Conservation (phyloP, 2,888 invertebrate genomes). For the Margaritifera margaritifera region DNA sequence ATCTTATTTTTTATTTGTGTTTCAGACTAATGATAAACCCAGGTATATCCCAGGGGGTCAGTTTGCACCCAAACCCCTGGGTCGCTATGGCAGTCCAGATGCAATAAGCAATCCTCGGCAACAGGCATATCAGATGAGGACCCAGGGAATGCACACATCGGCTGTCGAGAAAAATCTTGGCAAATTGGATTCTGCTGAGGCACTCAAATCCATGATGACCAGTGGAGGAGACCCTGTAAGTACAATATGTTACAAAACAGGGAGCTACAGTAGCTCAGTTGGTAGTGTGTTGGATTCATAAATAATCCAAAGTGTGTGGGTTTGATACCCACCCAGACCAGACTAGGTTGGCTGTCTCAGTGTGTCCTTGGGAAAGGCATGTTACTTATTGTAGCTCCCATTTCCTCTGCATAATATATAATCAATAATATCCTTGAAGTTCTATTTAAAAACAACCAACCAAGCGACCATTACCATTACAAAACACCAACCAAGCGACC, state of each 20-base stretch:
- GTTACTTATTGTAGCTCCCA: no score
- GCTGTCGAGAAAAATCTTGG: constrained; percentile 27
- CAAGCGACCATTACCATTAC: no score
- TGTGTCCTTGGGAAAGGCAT: no score
- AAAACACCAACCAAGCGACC: no score
- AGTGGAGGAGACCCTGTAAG: constrained; percentile 9
- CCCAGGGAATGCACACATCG: constrained; percentile 66
- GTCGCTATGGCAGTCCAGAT: constrained; percentile 27
- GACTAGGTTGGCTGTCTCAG: no score
- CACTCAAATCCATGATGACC: constrained; percentile 61
- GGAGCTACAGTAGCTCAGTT: no score
- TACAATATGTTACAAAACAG: not conserved
- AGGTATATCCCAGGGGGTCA: constrained; percentile 84
- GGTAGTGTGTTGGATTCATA: no score
- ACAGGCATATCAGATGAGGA: constrained; percentile 83
- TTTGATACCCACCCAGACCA: no score
- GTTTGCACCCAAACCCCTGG: constrained; percentile 80
- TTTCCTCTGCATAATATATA: no score
- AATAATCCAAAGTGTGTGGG: no score
- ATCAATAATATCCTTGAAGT: no score
- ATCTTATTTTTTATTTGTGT: constrained; percentile 7
- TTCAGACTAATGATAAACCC: constrained; percentile 72
- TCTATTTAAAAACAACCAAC: no score
- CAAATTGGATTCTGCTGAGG: constrained; percentile 70
- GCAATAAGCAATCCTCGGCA: constrained; percentile 80